phyloP scores from a whole-genome alignment of 2,888 invertebrate species.

The Candidula unifasciata region DNA sequence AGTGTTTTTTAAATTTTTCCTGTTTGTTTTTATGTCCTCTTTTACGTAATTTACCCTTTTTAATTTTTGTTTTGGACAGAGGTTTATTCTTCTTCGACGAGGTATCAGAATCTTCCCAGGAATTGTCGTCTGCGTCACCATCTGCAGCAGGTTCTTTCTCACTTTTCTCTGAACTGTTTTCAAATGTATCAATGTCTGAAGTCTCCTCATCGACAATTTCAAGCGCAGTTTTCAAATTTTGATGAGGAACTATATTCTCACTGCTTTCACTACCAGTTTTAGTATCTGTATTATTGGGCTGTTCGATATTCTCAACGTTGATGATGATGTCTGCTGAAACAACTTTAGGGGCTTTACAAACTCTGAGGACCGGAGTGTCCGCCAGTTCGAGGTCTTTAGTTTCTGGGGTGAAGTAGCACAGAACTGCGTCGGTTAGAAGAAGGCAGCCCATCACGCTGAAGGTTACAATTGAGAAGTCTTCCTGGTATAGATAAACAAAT shows the following conservation, averaged over 20 bases:
- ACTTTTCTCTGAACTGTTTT: not conserved
- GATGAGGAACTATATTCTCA: not conserved
- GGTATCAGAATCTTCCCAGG: not conserved
- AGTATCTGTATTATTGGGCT: not conserved
- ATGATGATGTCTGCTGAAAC: too few relatives aligned
- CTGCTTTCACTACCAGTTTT: not conserved
- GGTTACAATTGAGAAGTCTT: not conserved
- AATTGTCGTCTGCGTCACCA: not conserved
- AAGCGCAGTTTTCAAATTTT: not conserved
- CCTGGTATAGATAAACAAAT: not conserved
- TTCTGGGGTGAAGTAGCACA: conserved; percentile 21
- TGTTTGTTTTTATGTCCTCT: not conserved
- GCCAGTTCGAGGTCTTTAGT: conserved; percentile 21
- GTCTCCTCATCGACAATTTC: not conserved
- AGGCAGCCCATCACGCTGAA: conserved; percentile 21
- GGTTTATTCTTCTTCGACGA: not conserved
- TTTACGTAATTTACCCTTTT: too few relatives aligned
- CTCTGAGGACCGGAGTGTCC: conserved; percentile 6
- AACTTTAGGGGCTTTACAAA: too few relatives aligned
- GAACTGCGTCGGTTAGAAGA: not conserved
- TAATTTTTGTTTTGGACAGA: too few relatives aligned
- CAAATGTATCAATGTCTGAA: not conserved
- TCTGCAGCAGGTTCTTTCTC: not conserved
- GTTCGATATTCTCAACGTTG: not conserved
- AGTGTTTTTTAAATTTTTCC: too few relatives aligned